phyloP scores from a whole-genome alignment of 2,113 vertebrate species.

The Anhinga anhinga region DNA sequence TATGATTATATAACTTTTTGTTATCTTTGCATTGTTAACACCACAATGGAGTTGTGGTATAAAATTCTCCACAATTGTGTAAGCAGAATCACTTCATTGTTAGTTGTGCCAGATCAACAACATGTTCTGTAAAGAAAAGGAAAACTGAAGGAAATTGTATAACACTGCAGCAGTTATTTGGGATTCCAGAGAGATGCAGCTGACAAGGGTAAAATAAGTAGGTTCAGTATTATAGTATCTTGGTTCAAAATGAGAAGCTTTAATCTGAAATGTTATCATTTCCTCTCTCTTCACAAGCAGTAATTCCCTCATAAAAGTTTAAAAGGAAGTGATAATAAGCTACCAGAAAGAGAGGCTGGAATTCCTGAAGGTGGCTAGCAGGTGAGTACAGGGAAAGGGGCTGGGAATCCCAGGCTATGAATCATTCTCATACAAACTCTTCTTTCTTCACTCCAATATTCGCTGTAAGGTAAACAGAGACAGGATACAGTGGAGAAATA shows the following conservation, averaged over 20 bases:
- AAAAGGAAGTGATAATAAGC: neutral
- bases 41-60: neutral
- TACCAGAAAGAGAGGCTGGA: neutral
- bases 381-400: neutral
- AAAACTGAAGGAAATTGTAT: neutral
- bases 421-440: neutral
- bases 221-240: neutral
- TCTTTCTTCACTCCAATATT: neutral
- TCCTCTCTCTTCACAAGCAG: neutral
- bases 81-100: neutral
- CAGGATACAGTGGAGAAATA: neutral
- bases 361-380: neutral
- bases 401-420: neutral
- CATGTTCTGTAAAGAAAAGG: neutral
- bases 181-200: neutral
- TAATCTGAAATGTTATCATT: neutral
- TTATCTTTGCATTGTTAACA: neutral
- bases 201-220: neutral
- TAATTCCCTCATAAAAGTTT: neutral
- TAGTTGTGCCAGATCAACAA: neutral
- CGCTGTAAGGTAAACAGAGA: constrained; percentile 14
- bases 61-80: neutral
- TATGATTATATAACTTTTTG: neutral
- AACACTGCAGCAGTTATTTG: neutral
- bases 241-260: constrained; percentile 20